Evolutionary conservation across 2,797 vertebrate genomes (phyloP), one percentile per base, ranked within the genome.

Genomic region (Glyptemys insculpta): DNA sequence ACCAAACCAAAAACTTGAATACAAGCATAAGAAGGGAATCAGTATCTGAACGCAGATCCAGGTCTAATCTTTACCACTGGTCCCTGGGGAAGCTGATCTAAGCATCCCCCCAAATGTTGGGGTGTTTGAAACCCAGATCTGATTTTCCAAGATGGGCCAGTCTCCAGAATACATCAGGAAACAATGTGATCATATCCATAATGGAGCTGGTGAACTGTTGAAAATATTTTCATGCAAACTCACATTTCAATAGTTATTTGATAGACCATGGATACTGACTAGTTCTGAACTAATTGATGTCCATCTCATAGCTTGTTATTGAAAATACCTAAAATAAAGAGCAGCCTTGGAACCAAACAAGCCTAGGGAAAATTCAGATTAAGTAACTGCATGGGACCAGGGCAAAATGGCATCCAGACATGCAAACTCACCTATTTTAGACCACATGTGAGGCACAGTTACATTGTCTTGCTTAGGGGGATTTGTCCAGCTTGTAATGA

Each of bases 311-410:
- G 1, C 78, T 88, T 88, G 29, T 41, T n/a, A 47, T 56, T 65
- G 74, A 59, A 65, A 62, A 8, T 1, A 4, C 8, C 3, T 0
- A 5, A 57, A 0, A 29, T 15, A 41, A 88, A 52, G 65, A 68
- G 6, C 6, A 52, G 16, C 62, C 78, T 6, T 19, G 78, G 41
- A 83, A 79, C 23, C 14, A n/a, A 47, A 94, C 72, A 47, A 78
- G 79, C 50, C n/a, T 81, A 85, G 78, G 50, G 50, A 72, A 79
- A 19, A 27, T 59, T 85, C 85, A 62, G 68, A 3, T 41, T 53
- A 59, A 79, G 91, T 65, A 93, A 8, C 1, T 44, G 5, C 23
- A 72, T 8, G 18, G 34, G 34, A 72, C n/a, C n/a, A 62, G 29
- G 5, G 2, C 10, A 11, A 3, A 29, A 52, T 12, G 81, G 53